phyloP scores from a whole-genome alignment of 1,140 invertebrate species.

The Ooceraea biroi region DNA sequence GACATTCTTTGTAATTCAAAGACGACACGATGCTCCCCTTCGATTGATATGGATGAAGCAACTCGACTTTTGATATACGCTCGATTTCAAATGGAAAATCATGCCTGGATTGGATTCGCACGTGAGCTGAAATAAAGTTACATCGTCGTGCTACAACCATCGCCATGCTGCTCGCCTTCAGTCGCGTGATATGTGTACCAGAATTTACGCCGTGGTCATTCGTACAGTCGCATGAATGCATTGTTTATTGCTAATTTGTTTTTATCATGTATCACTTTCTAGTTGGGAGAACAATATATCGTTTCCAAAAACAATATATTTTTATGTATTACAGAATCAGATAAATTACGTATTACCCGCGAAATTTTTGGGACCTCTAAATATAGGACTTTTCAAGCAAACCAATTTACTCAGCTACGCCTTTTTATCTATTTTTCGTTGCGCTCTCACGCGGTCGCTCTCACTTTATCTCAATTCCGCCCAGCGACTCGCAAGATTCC shows the following conservation, averaged over 20 bases:
- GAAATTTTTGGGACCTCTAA: no score
- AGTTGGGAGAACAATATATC: no score
- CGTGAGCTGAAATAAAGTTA: constrained; percentile 84
- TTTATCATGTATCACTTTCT: not conserved
- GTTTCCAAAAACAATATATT: not conserved
- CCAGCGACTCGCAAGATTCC: constrained; percentile 41
- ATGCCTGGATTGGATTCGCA: constrained; percentile 84
- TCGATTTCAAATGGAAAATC: constrained; percentile 87
- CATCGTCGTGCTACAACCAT: constrained; percentile 60
- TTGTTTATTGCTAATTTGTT: no score
- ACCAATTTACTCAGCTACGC: constrained; percentile 33
- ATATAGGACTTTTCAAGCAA: constrained; percentile 1
- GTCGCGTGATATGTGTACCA: constrained; percentile 62
- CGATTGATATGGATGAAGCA: constrained; percentile 86
- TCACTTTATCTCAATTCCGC: constrained; percentile 60
- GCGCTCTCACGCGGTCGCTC: constrained; percentile 41
- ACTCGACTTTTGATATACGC: constrained; percentile 84
- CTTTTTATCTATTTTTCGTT: constrained; percentile 54
- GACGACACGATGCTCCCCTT: constrained; percentile 61
- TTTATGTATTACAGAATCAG: no score
- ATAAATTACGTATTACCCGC: no score
- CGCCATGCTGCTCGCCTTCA: constrained; percentile 24
- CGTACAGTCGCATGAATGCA: not conserved
- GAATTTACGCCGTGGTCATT: constrained; percentile 67
- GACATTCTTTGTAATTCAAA: constrained; percentile 59